Conservation (phyloP, 2,888 invertebrate species). For the Drosophila paranaensis region DNA sequence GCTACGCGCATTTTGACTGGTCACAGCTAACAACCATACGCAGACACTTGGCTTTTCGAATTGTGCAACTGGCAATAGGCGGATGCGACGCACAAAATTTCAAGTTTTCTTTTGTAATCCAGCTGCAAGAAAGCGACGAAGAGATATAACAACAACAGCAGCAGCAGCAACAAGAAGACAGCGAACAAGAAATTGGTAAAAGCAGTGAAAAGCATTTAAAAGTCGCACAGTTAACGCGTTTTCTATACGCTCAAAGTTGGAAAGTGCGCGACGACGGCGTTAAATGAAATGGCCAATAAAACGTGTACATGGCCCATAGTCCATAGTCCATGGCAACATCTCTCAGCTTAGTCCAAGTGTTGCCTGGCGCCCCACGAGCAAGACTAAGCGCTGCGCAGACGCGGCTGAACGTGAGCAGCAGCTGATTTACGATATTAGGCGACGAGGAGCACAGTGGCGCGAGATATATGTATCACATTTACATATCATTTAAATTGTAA, state of each 20-base stretch:
- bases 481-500: not conserved
- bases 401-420: conserved; percentile 60
- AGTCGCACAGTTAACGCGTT: conserved; percentile 55
- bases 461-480: not conserved
- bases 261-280: conserved; percentile 60
- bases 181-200: conserved; percentile 50
- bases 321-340: conserved; percentile 13
- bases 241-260: conserved; percentile 54
- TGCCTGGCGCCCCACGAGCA: conserved; percentile 34
- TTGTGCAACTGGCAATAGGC: conserved; percentile 65
- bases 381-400: conserved; percentile 33
- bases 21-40: conserved; percentile 45
- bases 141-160: conserved; percentile 22
- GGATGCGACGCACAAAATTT: conserved; percentile 65
- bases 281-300: conserved; percentile 73
- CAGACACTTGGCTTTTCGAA: conserved; percentile 27
- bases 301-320: conserved; percentile 33
- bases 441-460: conserved; percentile 53
- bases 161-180: conserved; percentile 1
- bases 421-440: conserved; percentile 72
- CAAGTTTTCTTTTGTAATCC: conserved; percentile 69
- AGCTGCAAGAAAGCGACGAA: conserved; percentile 70
- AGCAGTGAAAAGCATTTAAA: conserved; percentile 69
- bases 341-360: conserved; percentile 28
- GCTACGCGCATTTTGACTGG: conserved; percentile 71